Conservation (phyloP, 2,888 invertebrate genomes). For the Cantharis rustica region DNA sequence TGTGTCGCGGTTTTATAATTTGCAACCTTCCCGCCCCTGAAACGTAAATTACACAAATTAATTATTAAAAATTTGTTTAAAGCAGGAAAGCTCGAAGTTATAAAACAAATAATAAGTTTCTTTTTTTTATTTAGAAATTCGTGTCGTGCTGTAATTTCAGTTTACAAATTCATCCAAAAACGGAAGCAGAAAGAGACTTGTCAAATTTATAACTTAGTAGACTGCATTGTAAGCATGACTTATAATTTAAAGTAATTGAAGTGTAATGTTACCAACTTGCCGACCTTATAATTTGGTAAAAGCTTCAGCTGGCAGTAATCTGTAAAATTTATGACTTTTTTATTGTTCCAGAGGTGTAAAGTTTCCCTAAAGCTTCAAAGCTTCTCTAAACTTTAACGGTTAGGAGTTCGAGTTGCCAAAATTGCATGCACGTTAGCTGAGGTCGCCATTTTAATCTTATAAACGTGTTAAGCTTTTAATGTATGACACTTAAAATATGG, state of each 20-base stretch:
- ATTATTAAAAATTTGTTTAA: not conserved
- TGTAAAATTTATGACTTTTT: conserved; percentile 23
- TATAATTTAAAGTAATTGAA: conserved; percentile 30
- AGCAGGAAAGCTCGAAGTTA: not conserved
- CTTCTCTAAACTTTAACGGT: conserved; percentile 17
- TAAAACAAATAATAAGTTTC: not conserved
- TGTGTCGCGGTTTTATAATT: not conserved
- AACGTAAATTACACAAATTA: not conserved
- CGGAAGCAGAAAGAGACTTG: not conserved
- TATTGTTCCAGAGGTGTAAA: conserved; percentile 28
- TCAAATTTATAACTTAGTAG: conserved; percentile 22
- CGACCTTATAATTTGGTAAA: conserved; percentile 26
- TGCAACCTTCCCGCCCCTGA: not conserved
- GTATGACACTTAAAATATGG: conserved; percentile 1
- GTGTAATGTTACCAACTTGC: conserved; percentile 17
- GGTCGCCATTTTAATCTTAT: conserved; percentile 8
- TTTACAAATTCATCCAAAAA: not conserved
- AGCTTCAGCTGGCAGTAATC: conserved; percentile 21
- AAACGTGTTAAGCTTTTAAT: conserved; percentile 8
- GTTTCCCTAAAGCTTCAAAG: conserved; percentile 21
- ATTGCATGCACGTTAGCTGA: conserved; percentile 15
- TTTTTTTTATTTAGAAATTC: not conserved
- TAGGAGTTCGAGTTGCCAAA: conserved; percentile 19
- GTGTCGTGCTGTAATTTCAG: not conserved
- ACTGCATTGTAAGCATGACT: conserved; percentile 21